Base-by-base conservation (phyloP, 2,797 vertebrate species). In the Muraenolepis orangiensis region DNA sequence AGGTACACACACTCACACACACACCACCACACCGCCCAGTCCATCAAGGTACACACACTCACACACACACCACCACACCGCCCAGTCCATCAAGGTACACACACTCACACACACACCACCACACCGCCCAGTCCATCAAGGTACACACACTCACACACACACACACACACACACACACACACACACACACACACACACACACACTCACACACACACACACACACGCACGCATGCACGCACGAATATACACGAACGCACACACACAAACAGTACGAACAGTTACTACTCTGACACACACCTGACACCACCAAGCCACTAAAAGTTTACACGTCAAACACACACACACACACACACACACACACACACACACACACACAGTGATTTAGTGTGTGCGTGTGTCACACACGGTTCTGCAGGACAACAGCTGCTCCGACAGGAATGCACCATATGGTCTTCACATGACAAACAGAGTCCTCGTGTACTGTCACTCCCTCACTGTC, bases 391-490 rank as follows among this genome's bases (percentile, higher is more conserved):
- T 64, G 57, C 5, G 20, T 28, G 61, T 66, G 28, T 26, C 61
- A 69, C 67, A 23, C 13, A 57, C 8, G 12, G 11, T 64, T 64
- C 57, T 64, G 57, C n/a, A 13, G 26, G 1, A 16, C 61, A 76
- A 68, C 72, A 84, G 76, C 84, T 85, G 80, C 77, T 72, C 73
- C 23, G 66, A 76, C 23, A 64, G 57, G 57, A 64, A 26, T 64
- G 57, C 57, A 26, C 57, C 57, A 64, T 26, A 23, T 6, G 57
- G 57, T 14, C 20, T 57, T 26, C 57, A 26, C 57, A 64, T 64
- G 57, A 26, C 57, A 23, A 23, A 64, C 57, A 64, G n/a, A 13
- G 23, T 11, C 57, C 57, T 26, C 0, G 26, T 64, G 20, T 23
- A 57, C 51, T 10, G 51, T n/a, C n/a, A n/a, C n/a, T n/a, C n/a